Percentiles rank a stretch among this genome's conserved stretches.
Conservation (phyloP, 1,140 invertebrate species). For the Diabrotica undecimpunctata region DNA sequence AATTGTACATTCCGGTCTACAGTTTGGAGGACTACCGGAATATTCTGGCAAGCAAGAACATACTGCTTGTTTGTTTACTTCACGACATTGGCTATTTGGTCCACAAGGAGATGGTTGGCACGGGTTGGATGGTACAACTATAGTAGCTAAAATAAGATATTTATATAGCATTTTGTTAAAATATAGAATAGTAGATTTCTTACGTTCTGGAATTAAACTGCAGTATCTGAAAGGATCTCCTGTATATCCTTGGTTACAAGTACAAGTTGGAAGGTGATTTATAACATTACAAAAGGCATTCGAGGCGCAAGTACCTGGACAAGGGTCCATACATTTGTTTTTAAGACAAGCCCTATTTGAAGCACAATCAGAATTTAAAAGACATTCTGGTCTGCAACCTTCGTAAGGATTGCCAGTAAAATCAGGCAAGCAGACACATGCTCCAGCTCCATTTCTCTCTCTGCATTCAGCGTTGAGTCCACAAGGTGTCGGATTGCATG, state of each 20-base stretch:
- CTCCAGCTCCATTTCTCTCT: conserved; percentile 57
- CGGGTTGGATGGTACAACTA: conserved; percentile 46
- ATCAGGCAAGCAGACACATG: conserved; percentile 64
- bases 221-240: conserved; percentile 81
- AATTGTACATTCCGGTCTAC: conserved; percentile 77
- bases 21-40: conserved; percentile 61
- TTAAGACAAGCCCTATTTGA: conserved; percentile 74
- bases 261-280: conserved; percentile 76
- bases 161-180: too few relatives aligned
- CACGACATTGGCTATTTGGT: conserved; percentile 59
- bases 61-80: conserved; percentile 50
- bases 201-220: conserved; percentile 56
- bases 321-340: conserved; percentile 79
- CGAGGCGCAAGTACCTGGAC: conserved; percentile 73
- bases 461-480: conserved; percentile 64
- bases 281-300: conserved; percentile 74
- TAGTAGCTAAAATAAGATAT: conserved; percentile 25
- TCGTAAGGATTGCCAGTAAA: conserved; percentile 72
- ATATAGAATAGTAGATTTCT: conserved; percentile 38
- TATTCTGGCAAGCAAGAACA: conserved; percentile 62
- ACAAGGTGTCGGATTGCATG: conserved; percentile 63
- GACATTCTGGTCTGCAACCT: conserved; percentile 73
- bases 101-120: conserved; percentile 62
- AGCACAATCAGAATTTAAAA: conserved; percentile 73
- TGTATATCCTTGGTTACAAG: conserved; percentile 66